Evolutionary conservation across 1,140 invertebrate species (phyloP), one percentile per base, ranked within the genome.

Genomic region (Cyclina sinensis): DNA sequence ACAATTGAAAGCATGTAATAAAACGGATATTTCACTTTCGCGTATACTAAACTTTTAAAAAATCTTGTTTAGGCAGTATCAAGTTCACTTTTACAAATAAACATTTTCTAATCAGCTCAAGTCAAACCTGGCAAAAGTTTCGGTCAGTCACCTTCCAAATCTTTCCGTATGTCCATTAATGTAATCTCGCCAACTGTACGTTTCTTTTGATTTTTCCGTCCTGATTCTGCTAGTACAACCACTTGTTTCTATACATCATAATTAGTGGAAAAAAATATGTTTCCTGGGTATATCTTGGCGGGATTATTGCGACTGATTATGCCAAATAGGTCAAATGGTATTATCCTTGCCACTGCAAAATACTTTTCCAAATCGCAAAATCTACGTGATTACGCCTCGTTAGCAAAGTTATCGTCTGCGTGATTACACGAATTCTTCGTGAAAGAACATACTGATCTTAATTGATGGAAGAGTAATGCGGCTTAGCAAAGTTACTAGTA

Each of bases 211-310:
- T 35, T 70, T 39, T 27, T 70, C 35, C 32, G 65, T 70, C 5
- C 30, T 7, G 65, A 70, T 70, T 18, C 24, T 57, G 18, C 18
- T 9, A 27, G 65, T 18, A 70, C 37, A 70, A 70, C 32, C 32
- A 37, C 32, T 70, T 70, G 30, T 37, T 70, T 70, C 65, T 70
- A 70, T 37, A 70, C 65, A 70, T 70, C 65, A 70, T 37, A 70
- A 70, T 70, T 70, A 70, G 65, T 70, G 12, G 37, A 70, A 62
- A 62, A 62, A 62, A 27, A 62, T 62, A n/a, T n/a, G n/a, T n/a
- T 57, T 65, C 11, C 65, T 70, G 37, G 35, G 32, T 70, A 70
- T 37, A 18, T 70, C 65, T 37, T 70, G 65, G n/a, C 65, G 7
- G 21, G 65, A 37, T 37, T 21, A 37, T 35, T 70, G 14, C 12